Base-by-base conservation (phyloP, 2,113 vertebrate genomes). In the Megaceryle torquata region DNA sequence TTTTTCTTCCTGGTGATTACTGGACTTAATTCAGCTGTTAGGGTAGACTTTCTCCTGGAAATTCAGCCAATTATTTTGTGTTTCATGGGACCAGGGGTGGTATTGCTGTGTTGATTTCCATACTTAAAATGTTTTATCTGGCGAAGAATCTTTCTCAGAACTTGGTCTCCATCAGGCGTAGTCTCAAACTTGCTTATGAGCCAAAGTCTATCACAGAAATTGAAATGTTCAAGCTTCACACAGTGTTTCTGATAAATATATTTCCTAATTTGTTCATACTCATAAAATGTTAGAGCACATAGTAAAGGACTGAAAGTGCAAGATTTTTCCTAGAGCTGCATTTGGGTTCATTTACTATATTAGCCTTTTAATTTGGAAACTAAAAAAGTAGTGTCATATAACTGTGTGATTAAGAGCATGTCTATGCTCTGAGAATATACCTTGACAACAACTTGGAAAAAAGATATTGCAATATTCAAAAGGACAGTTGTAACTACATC, bases 71-170 rank as follows among this genome's bases (percentile, higher is more conserved):
- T 81, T 78, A 74, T 70, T 95, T 84, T 89, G 61, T 91, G 22
- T 33, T 93, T 89, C 69, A 78, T 14, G 26, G 70, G 89, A 78
- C 44, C 31, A 29, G 28, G 74, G 79, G 41, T 57, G 28, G 28
- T 80, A 65, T 86, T 86, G 68, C 72, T 90, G 16, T 95, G 54
- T 93, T 93, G 71, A 80, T 95, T 83, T 79, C 74, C 29, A 9
- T 71, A 72, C 86, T 81, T 78, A 88, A 83, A 76, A 28, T 91
- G 61, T 96, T 96, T 92, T 84, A 25, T 84, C 74, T 96, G 93
- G 93, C 94, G 89, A 56, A 75, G 69, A 70, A 29, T 86, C 50
- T 93, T 91, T 80, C 44, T 76, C 39, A 81, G 79, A 93, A 82
- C 25, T 82, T 77, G 46, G 6, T 63, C 37, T 84, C 25, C 28